Evolutionary conservation across 2,888 invertebrate genomes (phyloP).

Genomic region (Flexamia atlantica): DNA sequence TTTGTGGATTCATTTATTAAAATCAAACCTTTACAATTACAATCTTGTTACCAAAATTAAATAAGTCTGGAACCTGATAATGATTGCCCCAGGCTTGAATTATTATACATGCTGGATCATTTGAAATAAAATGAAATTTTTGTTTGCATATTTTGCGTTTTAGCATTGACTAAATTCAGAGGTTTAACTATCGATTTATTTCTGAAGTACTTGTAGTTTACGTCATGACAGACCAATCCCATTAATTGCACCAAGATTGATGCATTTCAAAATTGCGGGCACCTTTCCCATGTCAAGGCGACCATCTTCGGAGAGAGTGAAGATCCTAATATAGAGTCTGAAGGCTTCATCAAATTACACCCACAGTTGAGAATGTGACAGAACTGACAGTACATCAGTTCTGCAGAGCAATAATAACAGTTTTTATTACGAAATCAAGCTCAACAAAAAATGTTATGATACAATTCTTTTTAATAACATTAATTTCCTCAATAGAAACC

Average conservation of each 20-base stretch:
- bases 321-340: not conserved
- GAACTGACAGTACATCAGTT: not conserved
- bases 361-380: not conserved
- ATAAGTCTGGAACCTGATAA: too few species aligned
- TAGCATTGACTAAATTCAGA: too few species aligned
- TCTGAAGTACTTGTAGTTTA: too few species aligned
- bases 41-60: too few species aligned
- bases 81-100: too few species aligned
- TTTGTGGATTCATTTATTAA: too few species aligned
- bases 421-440: not conserved
- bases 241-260: not conserved
- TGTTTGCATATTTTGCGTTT: not conserved
- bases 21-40: too few species aligned
- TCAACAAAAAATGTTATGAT: not conserved
- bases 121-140: not conserved
- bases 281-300: slow-evolving; percentile 7
- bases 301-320: not conserved
- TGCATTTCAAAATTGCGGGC: not conserved
- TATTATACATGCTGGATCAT: too few species aligned
- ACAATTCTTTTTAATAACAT: too few species aligned
- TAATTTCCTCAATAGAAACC: too few species aligned
- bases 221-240: not conserved
- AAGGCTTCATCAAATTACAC: not conserved
- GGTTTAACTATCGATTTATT: too few species aligned
- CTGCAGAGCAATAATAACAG: not conserved